Evolutionary conservation across 1,140 invertebrate genomes (phyloP).

Genomic region (Drosophila mayri): DNA sequence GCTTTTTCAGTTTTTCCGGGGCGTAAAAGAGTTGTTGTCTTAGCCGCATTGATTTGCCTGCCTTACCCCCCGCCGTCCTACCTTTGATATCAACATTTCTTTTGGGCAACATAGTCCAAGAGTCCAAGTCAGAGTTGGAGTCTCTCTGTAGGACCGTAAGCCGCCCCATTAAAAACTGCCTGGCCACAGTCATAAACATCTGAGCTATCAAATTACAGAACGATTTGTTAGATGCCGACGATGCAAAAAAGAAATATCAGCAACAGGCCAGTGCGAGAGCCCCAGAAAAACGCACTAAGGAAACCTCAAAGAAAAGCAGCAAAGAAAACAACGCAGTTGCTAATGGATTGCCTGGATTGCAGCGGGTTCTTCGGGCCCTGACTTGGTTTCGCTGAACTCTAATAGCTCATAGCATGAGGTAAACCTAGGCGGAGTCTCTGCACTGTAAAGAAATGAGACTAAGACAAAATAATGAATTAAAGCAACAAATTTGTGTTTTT

Average conservation of each 20-base stretch:
- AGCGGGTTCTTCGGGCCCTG: conserved; percentile 35
- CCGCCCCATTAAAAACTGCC: conserved; percentile 78
- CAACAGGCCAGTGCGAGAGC: conserved; percentile 16
- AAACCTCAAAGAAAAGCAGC: conserved; percentile 31
- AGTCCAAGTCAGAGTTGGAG: neutral
- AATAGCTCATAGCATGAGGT: conserved; percentile 79
- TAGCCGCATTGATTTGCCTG: conserved; percentile 27
- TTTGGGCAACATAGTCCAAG: conserved; percentile 49
- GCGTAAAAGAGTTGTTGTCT: conserved; percentile 52
- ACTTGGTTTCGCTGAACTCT: conserved; percentile 75
- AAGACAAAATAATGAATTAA: too few species aligned
- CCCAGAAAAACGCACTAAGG: conserved; percentile 23
- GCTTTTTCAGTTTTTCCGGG: conserved; percentile 43
- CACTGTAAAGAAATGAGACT: conserved; percentile 9
- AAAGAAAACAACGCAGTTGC: conserved; percentile 54
- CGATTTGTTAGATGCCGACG: conserved; percentile 81
- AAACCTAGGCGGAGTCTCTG: conserved; percentile 15
- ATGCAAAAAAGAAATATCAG: conserved; percentile 53
- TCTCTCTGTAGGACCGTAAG: conserved; percentile 38
- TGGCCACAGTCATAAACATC: conserved; percentile 80
- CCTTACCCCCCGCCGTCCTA: neutral
- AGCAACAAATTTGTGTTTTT: too few species aligned
- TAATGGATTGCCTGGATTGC: conserved; percentile 56
- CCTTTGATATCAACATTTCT: conserved; percentile 32
- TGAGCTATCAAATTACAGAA: conserved; percentile 84